These are phyloP conservation scores for Cettia cetti DNA, from an alignment of 2,113 vertebrate genomes.

Conservation along the genomic window DNA sequence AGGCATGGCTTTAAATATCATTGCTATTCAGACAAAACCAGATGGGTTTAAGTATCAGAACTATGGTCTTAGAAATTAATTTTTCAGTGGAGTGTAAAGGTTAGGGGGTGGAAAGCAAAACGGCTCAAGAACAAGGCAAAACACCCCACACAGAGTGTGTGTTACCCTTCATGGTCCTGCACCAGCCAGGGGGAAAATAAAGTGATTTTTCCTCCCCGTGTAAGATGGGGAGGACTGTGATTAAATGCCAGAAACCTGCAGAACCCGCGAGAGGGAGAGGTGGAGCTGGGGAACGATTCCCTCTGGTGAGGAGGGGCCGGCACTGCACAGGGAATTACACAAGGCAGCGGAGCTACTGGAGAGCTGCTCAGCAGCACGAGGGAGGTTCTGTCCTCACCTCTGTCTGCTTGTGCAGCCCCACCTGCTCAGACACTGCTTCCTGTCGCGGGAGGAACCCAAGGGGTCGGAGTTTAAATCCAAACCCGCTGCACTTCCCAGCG, in stretches of 20 bases:
- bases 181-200: fast-evolving
- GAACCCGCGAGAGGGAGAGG: fast-evolving
- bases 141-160: background rate
- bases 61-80: background rate
- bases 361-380: background rate
- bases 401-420: fast-evolving
- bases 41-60: background rate
- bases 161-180: background rate
- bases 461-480: fast-evolving
- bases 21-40: background rate
- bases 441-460: fast-evolving
- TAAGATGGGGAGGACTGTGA: background rate
- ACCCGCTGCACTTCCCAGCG: fast-evolving
- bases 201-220: background rate
- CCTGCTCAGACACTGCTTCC: background rate
- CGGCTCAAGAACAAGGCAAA: background rate
- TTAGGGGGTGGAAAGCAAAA: background rate
- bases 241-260: background rate
- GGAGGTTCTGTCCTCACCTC: background rate
- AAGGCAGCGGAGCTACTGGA: fast-evolving
- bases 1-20: background rate
- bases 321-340: fast-evolving
- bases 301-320: background rate
- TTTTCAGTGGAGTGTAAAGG: background rate
- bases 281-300: background rate